A percentile compares a stretch with the other conserved stretches of the same genome.
Evolutionary conservation across 2,113 vertebrate species (phyloP).

Genomic region (Thomomys bottae): DNA sequence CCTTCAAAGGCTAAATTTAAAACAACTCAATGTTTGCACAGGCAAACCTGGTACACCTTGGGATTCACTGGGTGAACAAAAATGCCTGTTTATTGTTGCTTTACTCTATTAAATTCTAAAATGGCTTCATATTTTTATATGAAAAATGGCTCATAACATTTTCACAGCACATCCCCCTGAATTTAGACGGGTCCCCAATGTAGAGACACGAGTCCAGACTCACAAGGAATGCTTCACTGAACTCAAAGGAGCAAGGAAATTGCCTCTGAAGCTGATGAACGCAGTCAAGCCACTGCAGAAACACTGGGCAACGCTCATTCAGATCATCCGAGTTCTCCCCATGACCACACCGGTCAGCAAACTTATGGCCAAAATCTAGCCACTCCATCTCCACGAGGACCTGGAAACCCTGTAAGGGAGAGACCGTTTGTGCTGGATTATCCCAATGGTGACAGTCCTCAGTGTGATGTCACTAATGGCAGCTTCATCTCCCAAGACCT

Average conservation of each 20-base stretch:
- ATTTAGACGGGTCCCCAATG: not conserved
- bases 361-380: constrained; percentile 99
- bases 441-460: not conserved
- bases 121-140: constrained; percentile 21
- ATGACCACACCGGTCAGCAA: constrained; percentile 98
- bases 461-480: not conserved
- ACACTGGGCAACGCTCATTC: constrained; percentile 98
- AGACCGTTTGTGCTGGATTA: not conserved
- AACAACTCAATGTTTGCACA: constrained; percentile 32
- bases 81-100: not conserved
- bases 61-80: constrained; percentile 37
- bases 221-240: constrained; percentile 99
- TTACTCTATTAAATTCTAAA: constrained; percentile 44
- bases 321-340: constrained; percentile 96
- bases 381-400: constrained; percentile 98
- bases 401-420: constrained; percentile 93
- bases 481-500: not conserved
- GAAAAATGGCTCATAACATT: constrained; percentile 38
- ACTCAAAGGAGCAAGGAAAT: constrained; percentile 99
- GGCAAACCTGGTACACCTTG: not conserved
- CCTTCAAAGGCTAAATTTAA: constrained; percentile 31
- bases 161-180: not conserved
- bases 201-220: constrained; percentile 78
- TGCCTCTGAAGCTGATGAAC: constrained; percentile 99
- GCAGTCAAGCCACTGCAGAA: constrained; percentile 99